These are phyloP conservation scores for Zingel zingel DNA, from an alignment of 2,113 vertebrate genomes.

Conservation along the genomic window DNA sequence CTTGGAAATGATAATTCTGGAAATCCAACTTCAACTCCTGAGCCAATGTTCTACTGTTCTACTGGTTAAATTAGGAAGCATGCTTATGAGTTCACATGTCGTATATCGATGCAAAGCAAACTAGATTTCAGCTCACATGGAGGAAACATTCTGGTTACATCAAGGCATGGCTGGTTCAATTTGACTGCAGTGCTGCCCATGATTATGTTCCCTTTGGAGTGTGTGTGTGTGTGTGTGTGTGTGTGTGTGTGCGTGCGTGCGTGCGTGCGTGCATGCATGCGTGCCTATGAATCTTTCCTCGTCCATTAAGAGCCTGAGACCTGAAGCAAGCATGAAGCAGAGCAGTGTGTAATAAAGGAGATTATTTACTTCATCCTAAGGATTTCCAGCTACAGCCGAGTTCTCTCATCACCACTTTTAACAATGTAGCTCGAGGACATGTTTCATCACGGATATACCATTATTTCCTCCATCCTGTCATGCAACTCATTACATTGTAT, in stretches of 20 bases:
- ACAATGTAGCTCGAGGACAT: constrained; percentile 35
- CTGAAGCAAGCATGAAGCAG: constrained; percentile 44
- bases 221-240: constrained; percentile 1
- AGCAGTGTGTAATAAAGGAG: constrained; percentile 51
- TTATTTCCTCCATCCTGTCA: constrained; percentile 11
- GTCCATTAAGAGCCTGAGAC: constrained; percentile 55
- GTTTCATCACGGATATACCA: constrained; percentile 39
- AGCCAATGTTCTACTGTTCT: not conserved
- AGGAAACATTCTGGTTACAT: constrained; percentile 59
- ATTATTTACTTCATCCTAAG: constrained; percentile 62
- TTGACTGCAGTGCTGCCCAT: constrained; percentile 52
- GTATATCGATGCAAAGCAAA: constrained; percentile 39
- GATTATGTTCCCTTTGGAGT: constrained; percentile 43
- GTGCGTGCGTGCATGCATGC: not conserved
- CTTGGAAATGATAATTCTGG: constrained; percentile 2
- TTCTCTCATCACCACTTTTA: constrained; percentile 49
- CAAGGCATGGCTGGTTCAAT: constrained; percentile 45
- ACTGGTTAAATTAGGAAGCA: constrained; percentile 6
- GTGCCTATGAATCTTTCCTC: constrained; percentile 33
- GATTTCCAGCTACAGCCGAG: constrained; percentile 51
- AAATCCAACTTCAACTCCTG: not conserved
- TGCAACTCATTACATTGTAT: constrained; percentile 18
- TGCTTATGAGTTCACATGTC: constrained; percentile 23
- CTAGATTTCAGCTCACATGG: constrained; percentile 29
- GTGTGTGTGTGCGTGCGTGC: not conserved